Conservation (phyloP, 2,888 invertebrate species). For the Sphinx pinastri region DNA sequence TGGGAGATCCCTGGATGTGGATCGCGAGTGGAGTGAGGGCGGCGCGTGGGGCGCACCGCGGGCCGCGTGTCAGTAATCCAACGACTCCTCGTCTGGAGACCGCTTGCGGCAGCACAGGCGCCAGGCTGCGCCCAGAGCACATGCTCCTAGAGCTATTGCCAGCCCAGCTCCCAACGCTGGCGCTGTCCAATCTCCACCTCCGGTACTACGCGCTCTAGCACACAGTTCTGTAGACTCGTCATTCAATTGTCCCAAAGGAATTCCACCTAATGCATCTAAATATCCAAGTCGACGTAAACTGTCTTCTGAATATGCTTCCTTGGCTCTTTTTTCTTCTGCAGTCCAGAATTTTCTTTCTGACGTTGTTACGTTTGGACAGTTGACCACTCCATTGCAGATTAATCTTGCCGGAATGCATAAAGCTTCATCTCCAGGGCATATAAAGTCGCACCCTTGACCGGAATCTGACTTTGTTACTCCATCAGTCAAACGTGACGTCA, state of each 20-base stretch:
- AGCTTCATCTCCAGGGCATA: slow-evolving; percentile 93
- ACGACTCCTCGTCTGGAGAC: slow-evolving; percentile 84
- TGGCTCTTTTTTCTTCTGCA: slow-evolving; percentile 77
- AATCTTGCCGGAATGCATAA: slow-evolving; percentile 92
- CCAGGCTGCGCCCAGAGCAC: slow-evolving; percentile 85
- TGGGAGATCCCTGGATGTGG: slow-evolving; percentile 72
- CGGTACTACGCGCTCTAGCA: slow-evolving; percentile 76
- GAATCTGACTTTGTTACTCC: slow-evolving; percentile 73
- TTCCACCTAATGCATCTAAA: slow-evolving; percentile 72
- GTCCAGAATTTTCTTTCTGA: slow-evolving; percentile 79
- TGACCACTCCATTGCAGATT: slow-evolving; percentile 94
- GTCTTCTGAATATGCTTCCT: slow-evolving; percentile 84
- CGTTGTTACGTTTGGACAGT: slow-evolving; percentile 90
- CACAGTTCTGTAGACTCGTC: slow-evolving; percentile 92
- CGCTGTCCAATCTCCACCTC: slow-evolving; percentile 85
- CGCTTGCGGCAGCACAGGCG: slow-evolving; percentile 85
- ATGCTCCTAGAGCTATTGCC: slow-evolving; percentile 82
- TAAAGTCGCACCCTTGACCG: slow-evolving; percentile 89
- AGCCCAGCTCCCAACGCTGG: slow-evolving; percentile 85
- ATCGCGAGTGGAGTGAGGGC: slow-evolving; percentile 74
- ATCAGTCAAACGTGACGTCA: slow-evolving; percentile 90
- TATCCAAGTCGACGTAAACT: slow-evolving; percentile 85
- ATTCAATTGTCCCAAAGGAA: slow-evolving; percentile 82
- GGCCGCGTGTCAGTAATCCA: slow-evolving; percentile 85
- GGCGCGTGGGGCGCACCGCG: slow-evolving; percentile 79